Evolutionary conservation across 2,113 vertebrate species (phyloP).

Genomic region (Laticauda colubrina): DNA sequence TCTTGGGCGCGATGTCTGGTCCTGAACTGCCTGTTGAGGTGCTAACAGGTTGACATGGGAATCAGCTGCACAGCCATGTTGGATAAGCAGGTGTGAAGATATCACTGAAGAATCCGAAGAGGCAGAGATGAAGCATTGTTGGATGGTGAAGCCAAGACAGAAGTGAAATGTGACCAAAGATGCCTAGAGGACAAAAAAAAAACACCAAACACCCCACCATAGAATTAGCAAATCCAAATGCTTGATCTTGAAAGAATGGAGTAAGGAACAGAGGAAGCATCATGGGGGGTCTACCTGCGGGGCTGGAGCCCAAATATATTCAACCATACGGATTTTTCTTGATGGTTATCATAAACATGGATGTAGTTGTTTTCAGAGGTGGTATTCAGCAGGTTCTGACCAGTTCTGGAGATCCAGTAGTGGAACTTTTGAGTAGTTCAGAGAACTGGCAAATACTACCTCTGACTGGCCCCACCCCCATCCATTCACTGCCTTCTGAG

Average conservation of each 20-base stretch:
- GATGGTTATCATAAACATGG: not conserved
- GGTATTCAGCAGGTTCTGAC: no score
- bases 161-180: not conserved
- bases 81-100: constrained; percentile 26
- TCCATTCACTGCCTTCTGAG: no score
- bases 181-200: not conserved
- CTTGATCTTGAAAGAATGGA: not conserved
- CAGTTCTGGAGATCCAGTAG: no score
- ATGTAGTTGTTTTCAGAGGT: not conserved
- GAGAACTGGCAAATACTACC: no score
- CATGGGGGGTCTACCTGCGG: not conserved
- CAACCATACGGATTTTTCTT: not conserved
- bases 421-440: no score
- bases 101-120: constrained; percentile 27
- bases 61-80: constrained; percentile 23
- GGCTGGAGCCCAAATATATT: not conserved
- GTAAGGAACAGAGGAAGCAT: not conserved
- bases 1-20: not conserved
- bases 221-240: not conserved
- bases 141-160: constrained; percentile 37
- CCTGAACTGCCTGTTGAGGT: not conserved
- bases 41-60: constrained; percentile 4
- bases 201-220: no score
- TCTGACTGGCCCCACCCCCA: no score
- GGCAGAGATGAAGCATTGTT: constrained; percentile 37